Evolutionary conservation across 2,888 invertebrate species (phyloP).

Genomic region (Heliconius hortense): DNA sequence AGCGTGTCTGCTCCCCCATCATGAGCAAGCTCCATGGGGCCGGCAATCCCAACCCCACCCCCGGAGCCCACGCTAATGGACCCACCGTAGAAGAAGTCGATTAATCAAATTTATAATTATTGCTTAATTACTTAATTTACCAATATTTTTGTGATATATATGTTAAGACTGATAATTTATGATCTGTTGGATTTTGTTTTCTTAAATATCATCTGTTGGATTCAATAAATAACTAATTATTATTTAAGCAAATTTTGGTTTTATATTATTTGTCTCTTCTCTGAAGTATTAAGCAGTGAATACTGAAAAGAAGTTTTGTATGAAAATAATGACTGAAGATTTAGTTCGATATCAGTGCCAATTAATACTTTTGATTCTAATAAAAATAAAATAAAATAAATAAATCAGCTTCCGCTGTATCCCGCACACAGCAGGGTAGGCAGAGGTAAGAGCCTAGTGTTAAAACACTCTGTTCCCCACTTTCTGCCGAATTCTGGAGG

Average conservation of each 20-base stretch:
- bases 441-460: too few relatives aligned
- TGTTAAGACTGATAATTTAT: constrained; percentile 50
- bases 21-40: constrained; percentile 81
- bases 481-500: too few relatives aligned
- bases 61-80: constrained; percentile 48
- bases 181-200: constrained; percentile 26
- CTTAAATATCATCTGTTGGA: constrained; percentile 30
- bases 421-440: too few relatives aligned
- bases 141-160: constrained; percentile 29
- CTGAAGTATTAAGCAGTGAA: too few relatives aligned
- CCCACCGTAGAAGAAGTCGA: constrained; percentile 68
- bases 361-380: too few relatives aligned
- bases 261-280: constrained; percentile 11
- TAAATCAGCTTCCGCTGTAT: too few relatives aligned
- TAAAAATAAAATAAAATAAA: too few relatives aligned
- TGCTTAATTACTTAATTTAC: background rate
- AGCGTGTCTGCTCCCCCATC: constrained; percentile 80
- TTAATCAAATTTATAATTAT: constrained; percentile 45
- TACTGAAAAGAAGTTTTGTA: too few relatives aligned
- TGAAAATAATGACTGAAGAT: too few relatives aligned
- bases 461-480: too few relatives aligned
- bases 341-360: too few relatives aligned
- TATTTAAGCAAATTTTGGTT: constrained; percentile 19
- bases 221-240: constrained; percentile 21
- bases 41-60: constrained; percentile 40